These are phyloP conservation scores for Brachionus rotundiformis DNA, from an alignment of 1,140 invertebrate genomes.

Conservation along the genomic window DNA sequence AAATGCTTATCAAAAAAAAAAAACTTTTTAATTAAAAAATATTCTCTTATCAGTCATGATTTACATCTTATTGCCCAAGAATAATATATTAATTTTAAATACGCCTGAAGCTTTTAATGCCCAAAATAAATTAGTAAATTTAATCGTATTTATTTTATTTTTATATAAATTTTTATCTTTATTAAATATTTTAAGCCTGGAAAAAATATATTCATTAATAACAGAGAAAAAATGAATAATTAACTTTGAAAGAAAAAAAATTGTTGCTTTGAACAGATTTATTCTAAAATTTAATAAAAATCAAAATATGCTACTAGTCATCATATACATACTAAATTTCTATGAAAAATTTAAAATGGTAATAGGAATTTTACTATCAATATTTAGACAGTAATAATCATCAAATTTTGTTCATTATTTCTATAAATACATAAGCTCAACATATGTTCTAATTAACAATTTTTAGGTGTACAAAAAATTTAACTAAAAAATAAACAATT, in stretches of 20 bases:
- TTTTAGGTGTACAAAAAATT: not conserved
- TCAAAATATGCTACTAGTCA: not conserved
- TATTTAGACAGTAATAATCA: not conserved
- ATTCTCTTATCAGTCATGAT: not conserved
- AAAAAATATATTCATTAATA: too few relatives aligned
- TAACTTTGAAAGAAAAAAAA: not conserved
- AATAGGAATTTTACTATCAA: not conserved
- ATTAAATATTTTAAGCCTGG: too few relatives aligned
- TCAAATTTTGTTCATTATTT: not conserved
- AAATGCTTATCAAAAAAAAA: not conserved
- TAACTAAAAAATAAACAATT: conserved; percentile 17
- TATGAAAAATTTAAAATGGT: not conserved
- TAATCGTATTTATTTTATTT: too few relatives aligned
- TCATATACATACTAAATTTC: not conserved
- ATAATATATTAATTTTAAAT: too few relatives aligned
- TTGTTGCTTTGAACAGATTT: not conserved
- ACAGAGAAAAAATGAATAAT: too few relatives aligned
- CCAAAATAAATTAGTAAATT: too few relatives aligned
- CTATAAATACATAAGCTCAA: not conserved
- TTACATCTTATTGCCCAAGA: not conserved
- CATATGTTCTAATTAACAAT: not conserved
- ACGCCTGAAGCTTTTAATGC: too few relatives aligned
- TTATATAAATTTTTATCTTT: too few relatives aligned
- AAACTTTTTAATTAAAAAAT: not conserved
- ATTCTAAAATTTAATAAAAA: too few relatives aligned